Evolutionary conservation across 2,888 invertebrate genomes (phyloP).

Genomic region (Noctua comes): DNA sequence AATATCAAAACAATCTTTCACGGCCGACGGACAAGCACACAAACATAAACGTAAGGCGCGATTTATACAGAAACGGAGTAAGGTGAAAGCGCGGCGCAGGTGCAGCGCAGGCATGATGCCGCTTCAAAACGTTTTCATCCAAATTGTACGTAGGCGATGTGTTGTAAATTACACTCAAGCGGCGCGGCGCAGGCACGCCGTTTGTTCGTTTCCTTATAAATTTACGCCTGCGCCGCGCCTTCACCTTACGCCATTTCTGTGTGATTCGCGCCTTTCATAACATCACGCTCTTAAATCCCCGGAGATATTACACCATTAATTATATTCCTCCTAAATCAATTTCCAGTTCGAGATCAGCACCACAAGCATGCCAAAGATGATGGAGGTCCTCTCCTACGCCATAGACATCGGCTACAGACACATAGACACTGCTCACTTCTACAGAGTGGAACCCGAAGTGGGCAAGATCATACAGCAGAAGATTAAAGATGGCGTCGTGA

Average conservation of each 20-base stretch:
- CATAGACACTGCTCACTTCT: slow-evolving; percentile 93
- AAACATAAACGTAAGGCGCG: too few species aligned
- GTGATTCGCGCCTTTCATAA: too few species aligned
- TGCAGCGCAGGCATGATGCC: too few species aligned
- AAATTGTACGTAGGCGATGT: too few species aligned
- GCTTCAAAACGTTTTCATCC: too few species aligned
- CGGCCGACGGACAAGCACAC: neutral
- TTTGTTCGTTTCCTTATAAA: too few species aligned
- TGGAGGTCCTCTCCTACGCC: slow-evolving; percentile 92
- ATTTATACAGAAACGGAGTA: too few species aligned
- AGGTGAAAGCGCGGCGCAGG: too few species aligned
- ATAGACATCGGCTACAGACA: slow-evolving; percentile 94
- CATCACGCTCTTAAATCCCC: neutral
- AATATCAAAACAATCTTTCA: neutral
- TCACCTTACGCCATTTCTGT: too few species aligned
- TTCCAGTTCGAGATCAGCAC: slow-evolving; percentile 72
- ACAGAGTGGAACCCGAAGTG: slow-evolving; percentile 93
- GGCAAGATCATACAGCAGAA: slow-evolving; percentile 92
- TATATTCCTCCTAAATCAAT: neutral
- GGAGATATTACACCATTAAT: neutral
- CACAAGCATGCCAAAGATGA: slow-evolving; percentile 73
- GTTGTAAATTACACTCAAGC: too few species aligned
- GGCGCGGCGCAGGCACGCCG: too few species aligned
- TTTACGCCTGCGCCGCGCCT: too few species aligned
- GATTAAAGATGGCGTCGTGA: slow-evolving; percentile 92